Percentiles rank a stretch among this genome's conserved stretches.
Evolutionary conservation across 1,140 invertebrate species (phyloP).

Genomic region (Ceratosolen fusciceps): DNA sequence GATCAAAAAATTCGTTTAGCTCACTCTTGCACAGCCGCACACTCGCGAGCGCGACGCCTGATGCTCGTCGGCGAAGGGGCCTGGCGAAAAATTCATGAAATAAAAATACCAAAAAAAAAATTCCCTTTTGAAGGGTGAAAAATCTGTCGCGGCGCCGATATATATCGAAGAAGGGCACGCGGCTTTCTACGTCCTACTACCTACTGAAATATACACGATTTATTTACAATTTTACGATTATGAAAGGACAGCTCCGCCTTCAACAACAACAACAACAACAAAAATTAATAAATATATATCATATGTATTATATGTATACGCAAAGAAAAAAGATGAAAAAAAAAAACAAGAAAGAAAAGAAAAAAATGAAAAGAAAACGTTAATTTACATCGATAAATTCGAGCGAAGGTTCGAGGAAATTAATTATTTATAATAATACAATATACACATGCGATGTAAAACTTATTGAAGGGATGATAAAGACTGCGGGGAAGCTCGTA

Average conservation of each 20-base stretch:
- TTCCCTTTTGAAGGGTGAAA: not conserved
- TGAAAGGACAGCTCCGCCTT: too few species aligned
- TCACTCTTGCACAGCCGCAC: conserved; percentile 39
- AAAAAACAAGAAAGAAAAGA: not conserved
- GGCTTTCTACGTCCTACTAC: conserved; percentile 21
- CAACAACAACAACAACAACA: too few species aligned
- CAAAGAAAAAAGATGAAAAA: not conserved
- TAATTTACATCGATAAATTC: conserved; percentile 5
- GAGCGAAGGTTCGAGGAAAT: conserved; percentile 6
- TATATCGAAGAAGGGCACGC: conserved; percentile 11
- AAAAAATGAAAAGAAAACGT: too few species aligned
- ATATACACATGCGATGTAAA: conserved; percentile 24
- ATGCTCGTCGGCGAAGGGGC: not conserved
- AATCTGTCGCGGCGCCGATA: conserved; percentile 8
- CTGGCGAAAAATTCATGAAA: conserved; percentile 19
- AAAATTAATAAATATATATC: not conserved
- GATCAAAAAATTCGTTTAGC: conserved; percentile 35
- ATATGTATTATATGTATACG: too few species aligned
- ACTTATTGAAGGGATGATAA: conserved; percentile 6
- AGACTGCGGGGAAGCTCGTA: conserved; percentile 13
- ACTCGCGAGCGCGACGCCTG: conserved; percentile 18
- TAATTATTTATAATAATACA: conserved; percentile 23
- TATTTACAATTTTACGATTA: conserved; percentile 16
- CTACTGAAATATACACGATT: conserved; percentile 9
- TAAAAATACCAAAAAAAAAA: too few species aligned